Conservation (phyloP, 2,797 vertebrate species). For the Coracias cyanogaster region DNA sequence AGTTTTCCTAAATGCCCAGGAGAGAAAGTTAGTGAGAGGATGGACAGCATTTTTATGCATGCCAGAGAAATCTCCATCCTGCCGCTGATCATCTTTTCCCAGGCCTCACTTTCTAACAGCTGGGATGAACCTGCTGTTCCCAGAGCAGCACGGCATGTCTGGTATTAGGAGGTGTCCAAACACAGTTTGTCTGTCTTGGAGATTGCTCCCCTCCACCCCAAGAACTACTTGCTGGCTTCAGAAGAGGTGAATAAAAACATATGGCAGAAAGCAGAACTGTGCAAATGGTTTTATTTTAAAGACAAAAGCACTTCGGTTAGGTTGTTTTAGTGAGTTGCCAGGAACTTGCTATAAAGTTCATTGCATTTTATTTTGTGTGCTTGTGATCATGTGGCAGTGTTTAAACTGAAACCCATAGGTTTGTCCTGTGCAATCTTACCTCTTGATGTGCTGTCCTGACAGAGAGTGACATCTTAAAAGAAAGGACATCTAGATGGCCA, state of each 20-base stretch:
- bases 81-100: not conserved
- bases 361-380: not conserved
- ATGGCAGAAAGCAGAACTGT: not conserved
- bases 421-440: not conserved
- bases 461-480: not conserved
- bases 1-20: not conserved
- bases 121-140: not conserved
- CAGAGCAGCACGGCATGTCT: not conserved
- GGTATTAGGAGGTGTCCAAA: not conserved
- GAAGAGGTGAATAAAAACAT: not conserved
- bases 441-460: not conserved
- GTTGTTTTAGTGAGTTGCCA: not conserved
- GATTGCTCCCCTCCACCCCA: not conserved
- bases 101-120: not conserved
- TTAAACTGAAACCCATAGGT: rapidly evolving
- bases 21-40: not conserved
- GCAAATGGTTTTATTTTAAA: not conserved
- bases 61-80: not conserved
- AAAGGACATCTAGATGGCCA: not conserved
- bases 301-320: not conserved
- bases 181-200: not conserved
- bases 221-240: not conserved
- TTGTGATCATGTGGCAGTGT: not conserved
- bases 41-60: not conserved
- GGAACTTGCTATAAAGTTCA: not conserved